Evolutionary conservation across 2,113 vertebrate species (phyloP).

Genomic region (Passer montanus): DNA sequence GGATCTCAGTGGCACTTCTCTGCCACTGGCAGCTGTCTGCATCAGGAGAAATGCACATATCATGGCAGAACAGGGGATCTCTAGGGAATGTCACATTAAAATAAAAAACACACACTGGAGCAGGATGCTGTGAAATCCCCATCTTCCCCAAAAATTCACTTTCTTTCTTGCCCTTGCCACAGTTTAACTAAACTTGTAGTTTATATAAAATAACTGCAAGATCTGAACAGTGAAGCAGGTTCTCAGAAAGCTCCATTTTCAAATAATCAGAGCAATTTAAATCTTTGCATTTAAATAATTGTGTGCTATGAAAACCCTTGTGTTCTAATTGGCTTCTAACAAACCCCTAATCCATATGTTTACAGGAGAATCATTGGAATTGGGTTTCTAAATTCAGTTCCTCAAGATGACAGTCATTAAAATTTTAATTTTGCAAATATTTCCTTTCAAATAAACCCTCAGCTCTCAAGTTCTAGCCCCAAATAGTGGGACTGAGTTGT

Average conservation of each 20-base stretch:
- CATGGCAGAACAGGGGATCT: background rate
- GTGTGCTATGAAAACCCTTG: background rate
- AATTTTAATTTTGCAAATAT: background rate
- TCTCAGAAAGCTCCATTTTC: background rate
- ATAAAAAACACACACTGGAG: background rate
- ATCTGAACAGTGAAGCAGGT: background rate
- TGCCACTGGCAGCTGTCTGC: background rate
- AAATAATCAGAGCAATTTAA: background rate
- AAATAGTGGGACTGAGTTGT: fast-evolving
- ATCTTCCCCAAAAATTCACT: background rate
- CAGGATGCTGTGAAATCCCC: background rate
- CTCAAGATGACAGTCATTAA: background rate
- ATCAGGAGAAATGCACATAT: background rate
- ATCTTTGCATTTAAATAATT: background rate
- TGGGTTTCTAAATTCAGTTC: background rate
- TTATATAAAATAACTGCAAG: background rate
- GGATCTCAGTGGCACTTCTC: background rate
- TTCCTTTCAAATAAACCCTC: background rate
- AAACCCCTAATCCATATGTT: background rate
- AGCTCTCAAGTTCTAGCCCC: background rate
- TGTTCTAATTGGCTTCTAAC: background rate
- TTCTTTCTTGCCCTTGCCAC: background rate
- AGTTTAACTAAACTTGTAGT: background rate
- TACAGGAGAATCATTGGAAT: background rate
- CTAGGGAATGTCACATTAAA: background rate